Conservation (phyloP, 2,888 invertebrate genomes). For the Clostera curtula region DNA sequence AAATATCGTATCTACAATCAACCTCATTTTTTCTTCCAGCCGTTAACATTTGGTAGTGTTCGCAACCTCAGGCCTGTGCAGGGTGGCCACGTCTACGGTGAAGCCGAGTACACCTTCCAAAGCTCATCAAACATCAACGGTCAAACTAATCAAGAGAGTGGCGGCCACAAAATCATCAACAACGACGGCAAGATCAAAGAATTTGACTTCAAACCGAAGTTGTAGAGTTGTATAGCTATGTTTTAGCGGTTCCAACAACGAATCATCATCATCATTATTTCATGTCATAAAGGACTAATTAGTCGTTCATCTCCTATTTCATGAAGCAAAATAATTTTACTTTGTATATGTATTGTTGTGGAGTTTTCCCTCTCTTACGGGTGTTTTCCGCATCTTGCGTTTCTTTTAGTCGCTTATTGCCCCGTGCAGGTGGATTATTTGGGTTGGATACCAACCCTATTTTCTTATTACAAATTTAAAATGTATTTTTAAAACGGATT, state of each 20-base stretch:
- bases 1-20: too few species aligned
- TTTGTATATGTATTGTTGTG: too few species aligned
- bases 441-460: too few species aligned
- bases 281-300: background rate
- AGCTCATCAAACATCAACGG: constrained; percentile 76
- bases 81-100: constrained; percentile 63
- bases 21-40: constrained; percentile 22
- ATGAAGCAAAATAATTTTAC: too few species aligned
- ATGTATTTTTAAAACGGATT: too few species aligned
- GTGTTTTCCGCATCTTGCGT: too few species aligned
- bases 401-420: too few species aligned
- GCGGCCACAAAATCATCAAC: constrained; percentile 79
- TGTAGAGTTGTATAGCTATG: background rate
- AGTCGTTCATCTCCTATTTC: too few species aligned
- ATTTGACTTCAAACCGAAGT: constrained; percentile 51
- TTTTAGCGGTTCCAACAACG: too few species aligned
- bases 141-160: constrained; percentile 70
- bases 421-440: too few species aligned
- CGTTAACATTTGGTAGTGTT: constrained; percentile 19
- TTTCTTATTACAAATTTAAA: too few species aligned
- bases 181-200: constrained; percentile 81
- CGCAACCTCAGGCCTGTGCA: constrained; percentile 31
- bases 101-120: constrained; percentile 78
- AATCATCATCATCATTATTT: background rate
- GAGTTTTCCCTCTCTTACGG: too few species aligned